A percentile compares a stretch with the other conserved stretches of the same genome.
phyloP scores from a whole-genome alignment of 2,113 vertebrate genomes.

The Spea multiplicata region DNA sequence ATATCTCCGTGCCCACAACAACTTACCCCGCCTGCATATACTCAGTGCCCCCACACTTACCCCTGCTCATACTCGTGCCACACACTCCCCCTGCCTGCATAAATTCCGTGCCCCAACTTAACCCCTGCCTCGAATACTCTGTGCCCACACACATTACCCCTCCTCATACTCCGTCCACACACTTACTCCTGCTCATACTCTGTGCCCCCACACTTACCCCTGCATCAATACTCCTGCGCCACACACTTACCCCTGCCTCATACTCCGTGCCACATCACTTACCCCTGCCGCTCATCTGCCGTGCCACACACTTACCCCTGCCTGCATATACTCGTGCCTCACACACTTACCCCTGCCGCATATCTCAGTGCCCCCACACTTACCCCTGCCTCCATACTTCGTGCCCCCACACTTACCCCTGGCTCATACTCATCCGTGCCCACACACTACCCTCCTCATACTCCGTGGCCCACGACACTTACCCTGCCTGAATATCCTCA shows the following conservation, averaged over 20 bases:
- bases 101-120: not conserved
- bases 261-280: too few relatives aligned
- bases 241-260: too few relatives aligned
- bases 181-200: too few relatives aligned
- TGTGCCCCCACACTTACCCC: too few relatives aligned
- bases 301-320: too few relatives aligned
- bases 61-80: not conserved
- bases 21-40: not conserved
- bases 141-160: not conserved
- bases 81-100: not conserved
- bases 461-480: not conserved
- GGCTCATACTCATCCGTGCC: not conserved
- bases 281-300: too few relatives aligned
- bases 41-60: not conserved
- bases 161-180: not conserved
- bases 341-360: not conserved
- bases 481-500: not conserved
- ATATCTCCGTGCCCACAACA: too few relatives aligned
- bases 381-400: not conserved
- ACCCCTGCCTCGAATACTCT: not conserved
- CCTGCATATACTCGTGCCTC: not conserved
- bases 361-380: not conserved
- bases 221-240: too few relatives aligned
- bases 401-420: not conserved
- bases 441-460: not conserved